Conservation (phyloP, 1,140 invertebrate genomes). For the Hormaphis cornu region DNA sequence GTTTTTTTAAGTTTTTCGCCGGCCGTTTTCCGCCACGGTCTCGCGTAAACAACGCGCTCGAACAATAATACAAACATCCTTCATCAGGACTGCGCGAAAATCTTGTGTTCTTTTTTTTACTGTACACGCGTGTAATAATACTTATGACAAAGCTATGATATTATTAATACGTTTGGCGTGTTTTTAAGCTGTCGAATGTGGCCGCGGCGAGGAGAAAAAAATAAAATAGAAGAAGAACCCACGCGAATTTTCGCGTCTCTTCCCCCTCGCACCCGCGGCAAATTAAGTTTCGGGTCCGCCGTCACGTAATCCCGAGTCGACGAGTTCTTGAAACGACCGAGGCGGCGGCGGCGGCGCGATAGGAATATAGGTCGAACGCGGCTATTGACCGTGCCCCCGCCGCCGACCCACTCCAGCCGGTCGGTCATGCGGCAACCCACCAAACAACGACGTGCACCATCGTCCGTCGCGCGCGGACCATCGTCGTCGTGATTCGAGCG, state of each 20-base stretch:
- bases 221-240: no score
- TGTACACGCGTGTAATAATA: no score
- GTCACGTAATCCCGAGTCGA: conserved; percentile 3
- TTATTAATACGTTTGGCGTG: no score
- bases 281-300: conserved; percentile 21
- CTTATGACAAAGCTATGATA: no score
- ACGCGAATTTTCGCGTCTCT: conserved; percentile 15
- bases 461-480: background rate
- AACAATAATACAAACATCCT: no score
- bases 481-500: background rate
- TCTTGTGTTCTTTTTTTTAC: no score
- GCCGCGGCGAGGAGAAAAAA: no score
- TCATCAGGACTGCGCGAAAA: no score
- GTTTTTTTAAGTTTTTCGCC: no score
- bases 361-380: conserved; percentile 31
- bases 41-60: no score
- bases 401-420: background rate
- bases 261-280: background rate
- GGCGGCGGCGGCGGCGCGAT: background rate
- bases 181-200: no score
- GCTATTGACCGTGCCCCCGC: conserved; percentile 28
- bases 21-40: no score
- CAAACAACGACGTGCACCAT: background rate
- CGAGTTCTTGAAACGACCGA: conserved; percentile 1
- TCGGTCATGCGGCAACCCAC: background rate